phyloP scores from a whole-genome alignment of 2,888 invertebrate species.

The Mactromeris polynyma region DNA sequence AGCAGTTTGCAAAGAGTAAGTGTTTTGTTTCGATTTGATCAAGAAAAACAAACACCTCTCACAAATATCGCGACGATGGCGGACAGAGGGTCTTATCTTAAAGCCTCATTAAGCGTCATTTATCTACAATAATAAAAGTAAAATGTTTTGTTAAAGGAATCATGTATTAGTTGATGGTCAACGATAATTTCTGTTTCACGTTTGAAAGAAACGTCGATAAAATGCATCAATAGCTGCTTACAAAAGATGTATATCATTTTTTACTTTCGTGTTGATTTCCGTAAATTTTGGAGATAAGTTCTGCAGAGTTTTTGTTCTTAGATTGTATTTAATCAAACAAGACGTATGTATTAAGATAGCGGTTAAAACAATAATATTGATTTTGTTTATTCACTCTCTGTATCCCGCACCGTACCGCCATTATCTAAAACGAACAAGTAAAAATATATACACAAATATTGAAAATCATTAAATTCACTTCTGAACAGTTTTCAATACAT shows the following conservation, averaged over 20 bases:
- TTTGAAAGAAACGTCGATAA: neutral
- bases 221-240: neutral
- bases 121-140: neutral
- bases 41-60: neutral
- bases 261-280: neutral
- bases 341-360: neutral
- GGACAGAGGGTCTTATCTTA: no score
- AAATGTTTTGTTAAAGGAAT: neutral
- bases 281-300: no score
- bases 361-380: no score
- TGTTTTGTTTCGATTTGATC: neutral
- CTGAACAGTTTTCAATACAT: no score
- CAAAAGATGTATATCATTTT: neutral
- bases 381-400: no score
- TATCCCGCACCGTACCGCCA: no score
- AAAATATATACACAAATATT: no score
- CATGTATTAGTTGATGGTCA: neutral
- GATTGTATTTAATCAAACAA: no score
- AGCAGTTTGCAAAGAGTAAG: slow-evolving; percentile 58
- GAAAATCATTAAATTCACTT: no score
- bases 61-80: neutral
- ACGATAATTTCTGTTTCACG: no score
- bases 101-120: neutral
- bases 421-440: no score
- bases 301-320: no score